A percentile compares a stretch with the other conserved stretches of the same genome.
Conservation (phyloP, 2,797 vertebrate genomes). For the Oryzias dopingdopingensis region DNA sequence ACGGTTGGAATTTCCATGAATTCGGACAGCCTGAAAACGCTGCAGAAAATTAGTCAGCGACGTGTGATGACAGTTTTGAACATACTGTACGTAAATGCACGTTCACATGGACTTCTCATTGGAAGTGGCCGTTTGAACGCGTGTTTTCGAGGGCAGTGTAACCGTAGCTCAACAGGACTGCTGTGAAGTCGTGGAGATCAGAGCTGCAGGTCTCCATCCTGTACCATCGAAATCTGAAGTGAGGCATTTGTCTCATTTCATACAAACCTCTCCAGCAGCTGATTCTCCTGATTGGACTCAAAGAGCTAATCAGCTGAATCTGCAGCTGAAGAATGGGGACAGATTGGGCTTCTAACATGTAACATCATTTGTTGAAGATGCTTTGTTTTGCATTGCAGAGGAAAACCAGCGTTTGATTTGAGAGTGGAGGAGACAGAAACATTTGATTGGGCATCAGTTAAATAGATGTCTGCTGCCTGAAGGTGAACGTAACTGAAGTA, state of each 20-base stretch:
- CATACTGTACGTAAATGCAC: too few relatives aligned
- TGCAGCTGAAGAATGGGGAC: not conserved
- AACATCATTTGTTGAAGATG: slow-evolving; percentile 16
- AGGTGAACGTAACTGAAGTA: slow-evolving; percentile 20
- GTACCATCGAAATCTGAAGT: too few relatives aligned
- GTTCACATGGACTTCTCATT: too few relatives aligned
- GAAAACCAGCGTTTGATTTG: slow-evolving; percentile 1
- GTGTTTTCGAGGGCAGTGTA: too few relatives aligned
- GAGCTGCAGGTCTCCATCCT: not conserved
- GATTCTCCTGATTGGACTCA: slow-evolving; percentile 26
- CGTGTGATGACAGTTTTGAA: too few relatives aligned
- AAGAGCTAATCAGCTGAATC: slow-evolving; percentile 29
- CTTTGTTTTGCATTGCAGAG: slow-evolving; percentile 13
- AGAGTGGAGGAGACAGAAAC: slow-evolving; percentile 1
- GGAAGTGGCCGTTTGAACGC: too few relatives aligned
- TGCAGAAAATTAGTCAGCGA: too few relatives aligned
- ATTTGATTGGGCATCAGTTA: slow-evolving; percentile 3
- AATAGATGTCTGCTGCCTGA: not conserved
- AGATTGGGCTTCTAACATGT: slow-evolving; percentile 12
- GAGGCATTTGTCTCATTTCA: slow-evolving; percentile 21
- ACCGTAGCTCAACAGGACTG: too few relatives aligned
- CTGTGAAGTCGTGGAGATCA: not conserved
- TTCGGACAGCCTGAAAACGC: too few relatives aligned
- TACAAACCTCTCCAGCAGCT: slow-evolving; percentile 5
- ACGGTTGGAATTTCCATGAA: too few relatives aligned